These are phyloP conservation scores for Crotophaga sulcirostris DNA, from an alignment of 2,113 vertebrate genomes.

Conservation along the genomic window DNA sequence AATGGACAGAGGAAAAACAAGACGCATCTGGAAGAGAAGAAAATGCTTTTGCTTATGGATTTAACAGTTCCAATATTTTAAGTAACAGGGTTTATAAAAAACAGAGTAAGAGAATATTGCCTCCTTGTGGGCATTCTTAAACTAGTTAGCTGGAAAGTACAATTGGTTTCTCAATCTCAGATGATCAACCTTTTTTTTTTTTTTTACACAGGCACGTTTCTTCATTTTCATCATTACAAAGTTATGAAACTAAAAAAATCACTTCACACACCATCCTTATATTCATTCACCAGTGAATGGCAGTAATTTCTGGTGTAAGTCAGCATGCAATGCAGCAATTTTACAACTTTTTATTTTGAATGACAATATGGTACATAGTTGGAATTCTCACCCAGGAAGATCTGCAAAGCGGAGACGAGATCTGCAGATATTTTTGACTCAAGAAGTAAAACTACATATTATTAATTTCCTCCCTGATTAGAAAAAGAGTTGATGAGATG, in stretches of 20 bases:
- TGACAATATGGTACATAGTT: background rate
- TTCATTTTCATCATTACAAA: background rate
- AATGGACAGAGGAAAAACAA: background rate
- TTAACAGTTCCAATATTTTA: background rate
- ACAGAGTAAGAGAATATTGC: background rate
- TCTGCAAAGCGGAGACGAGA: background rate
- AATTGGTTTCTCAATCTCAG: background rate
- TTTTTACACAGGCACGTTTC: background rate
- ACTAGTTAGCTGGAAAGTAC: background rate
- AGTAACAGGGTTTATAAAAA: background rate
- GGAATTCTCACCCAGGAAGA: background rate
- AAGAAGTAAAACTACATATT: background rate
- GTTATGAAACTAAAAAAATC: background rate
- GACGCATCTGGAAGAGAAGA: background rate
- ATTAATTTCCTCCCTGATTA: background rate
- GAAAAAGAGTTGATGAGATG: background rate
- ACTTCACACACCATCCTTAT: background rate
- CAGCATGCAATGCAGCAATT: background rate
- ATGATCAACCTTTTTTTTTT: background rate
- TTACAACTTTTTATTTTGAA: background rate
- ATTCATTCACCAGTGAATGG: background rate
- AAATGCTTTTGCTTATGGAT: background rate
- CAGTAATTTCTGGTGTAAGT: background rate
- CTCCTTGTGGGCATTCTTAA: slow-evolving; percentile 32
- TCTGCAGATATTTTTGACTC: background rate